phyloP scores from a whole-genome alignment of 2,888 invertebrate species.

The Drosophila robusta region DNA sequence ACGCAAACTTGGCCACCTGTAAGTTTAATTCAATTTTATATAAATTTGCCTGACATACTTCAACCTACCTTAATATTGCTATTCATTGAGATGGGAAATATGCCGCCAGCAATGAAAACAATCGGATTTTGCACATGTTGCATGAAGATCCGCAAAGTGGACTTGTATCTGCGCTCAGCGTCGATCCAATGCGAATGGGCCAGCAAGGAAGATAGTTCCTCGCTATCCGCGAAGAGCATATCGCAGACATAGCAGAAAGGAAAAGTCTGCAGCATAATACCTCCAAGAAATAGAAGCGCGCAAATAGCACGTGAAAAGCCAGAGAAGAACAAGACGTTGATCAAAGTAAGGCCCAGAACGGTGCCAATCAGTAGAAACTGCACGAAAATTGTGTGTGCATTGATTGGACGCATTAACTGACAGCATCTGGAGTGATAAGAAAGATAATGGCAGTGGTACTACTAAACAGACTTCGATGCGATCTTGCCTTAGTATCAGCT shows the following conservation, averaged over 20 bases:
- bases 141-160: slow-evolving; percentile 36
- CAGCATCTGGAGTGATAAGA: too few species aligned
- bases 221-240: slow-evolving; percentile 43
- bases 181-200: slow-evolving; percentile 56
- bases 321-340: slow-evolving; percentile 49
- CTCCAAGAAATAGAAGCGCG: slow-evolving; percentile 33
- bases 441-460: too few species aligned
- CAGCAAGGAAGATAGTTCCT: slow-evolving; percentile 33
- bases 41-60: too few species aligned
- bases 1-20: slow-evolving; percentile 13
- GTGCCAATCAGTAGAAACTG: slow-evolving; percentile 36
- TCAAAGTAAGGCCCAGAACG: slow-evolving; percentile 42
- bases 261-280: slow-evolving; percentile 42
- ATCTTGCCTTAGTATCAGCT: too few species aligned
- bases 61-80: slow-evolving; percentile 53
- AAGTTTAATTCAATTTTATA: not conserved
- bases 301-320: slow-evolving; percentile 24
- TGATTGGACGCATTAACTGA: slow-evolving; percentile 37
- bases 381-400: slow-evolving; percentile 41
- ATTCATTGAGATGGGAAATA: slow-evolving; percentile 51
- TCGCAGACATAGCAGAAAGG: slow-evolving; percentile 61
- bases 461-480: too few species aligned
- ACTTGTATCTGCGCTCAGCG: slow-evolving; percentile 45
- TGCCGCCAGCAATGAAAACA: slow-evolving; percentile 46
- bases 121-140: slow-evolving; percentile 47